Evolutionary conservation across 1,140 invertebrate genomes (phyloP), one percentile per base, ranked within the genome.

Genomic region (Trigoniulus corallinus): DNA sequence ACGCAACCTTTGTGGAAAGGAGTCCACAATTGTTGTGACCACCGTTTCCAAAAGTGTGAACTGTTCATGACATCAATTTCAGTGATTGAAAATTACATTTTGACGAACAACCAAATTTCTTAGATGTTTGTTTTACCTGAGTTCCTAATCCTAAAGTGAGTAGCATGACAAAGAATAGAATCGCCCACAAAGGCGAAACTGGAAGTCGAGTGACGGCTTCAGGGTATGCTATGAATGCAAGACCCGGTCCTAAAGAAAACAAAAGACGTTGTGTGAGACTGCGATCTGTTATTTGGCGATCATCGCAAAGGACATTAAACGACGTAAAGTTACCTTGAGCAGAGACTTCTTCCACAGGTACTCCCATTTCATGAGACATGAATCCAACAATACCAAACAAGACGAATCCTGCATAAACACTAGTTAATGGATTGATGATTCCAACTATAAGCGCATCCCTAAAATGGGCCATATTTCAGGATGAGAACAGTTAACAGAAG

Each of bases 161-260:
- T 60, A 79, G 68, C 77, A 79, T 79, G n/a, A 73, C 62, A 58
- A 78, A 78, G 61, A 78, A 78, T 25, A 77, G 67, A 20, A 75
- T 62, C 2, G 76, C 62, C 66, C 66, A 68, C 2, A 68, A 49
- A 2, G 64, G 63, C 12, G 66, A 60, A 1, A 64, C 22, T 12
- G 64, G 63, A 48, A 68, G 55, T 24, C 62, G 50, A 13, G 60
- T 50, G 10, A 69, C 62, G 3, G 65, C 65, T 51, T 65, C 63
- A 0, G 66, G 67, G 53, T 67, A 69, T 0, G 63, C 64, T 18
- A 67, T 60, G 49, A 67, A 67, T 3, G 66, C 65, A 34, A 66
- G 49, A 2, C 63, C 62, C 48, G 64, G 53, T 25, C 59, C 59
- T 58, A 48, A 12, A 37, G 13, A 25, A 40, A 43, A 15, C 53